Evolutionary conservation across 2,113 vertebrate species (phyloP).

Genomic region (Xenopus laevis): DNA sequence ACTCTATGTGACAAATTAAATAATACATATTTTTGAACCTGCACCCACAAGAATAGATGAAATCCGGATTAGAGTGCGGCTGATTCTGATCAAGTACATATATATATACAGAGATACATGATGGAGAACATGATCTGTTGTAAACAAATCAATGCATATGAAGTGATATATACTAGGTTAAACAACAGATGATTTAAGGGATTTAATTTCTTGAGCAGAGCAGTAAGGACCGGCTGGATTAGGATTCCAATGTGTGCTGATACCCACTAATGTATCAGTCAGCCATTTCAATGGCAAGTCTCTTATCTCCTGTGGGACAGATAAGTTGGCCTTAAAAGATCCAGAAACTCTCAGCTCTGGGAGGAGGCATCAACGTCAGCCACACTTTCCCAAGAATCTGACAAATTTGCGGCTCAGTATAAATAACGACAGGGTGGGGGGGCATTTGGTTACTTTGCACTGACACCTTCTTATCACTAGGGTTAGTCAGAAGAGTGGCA

Average conservation of each 20-base stretch:
- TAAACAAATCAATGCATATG: too few relatives aligned
- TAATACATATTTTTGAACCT: too few relatives aligned
- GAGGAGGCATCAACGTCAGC: constrained; percentile 51
- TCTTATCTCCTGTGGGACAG: constrained; percentile 51
- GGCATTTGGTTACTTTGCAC: constrained; percentile 70
- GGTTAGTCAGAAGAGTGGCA: constrained; percentile 59
- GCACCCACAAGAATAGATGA: too few relatives aligned
- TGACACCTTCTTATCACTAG: constrained; percentile 81
- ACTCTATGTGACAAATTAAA: too few relatives aligned
- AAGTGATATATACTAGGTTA: too few relatives aligned
- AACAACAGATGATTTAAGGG: too few relatives aligned
- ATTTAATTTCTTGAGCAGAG: constrained; percentile 2
- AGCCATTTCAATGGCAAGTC: constrained; percentile 49
- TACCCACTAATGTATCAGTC: constrained; percentile 47
- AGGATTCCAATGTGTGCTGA: constrained; percentile 31
- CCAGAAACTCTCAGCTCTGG: constrained; percentile 32
- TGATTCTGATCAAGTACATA: too few relatives aligned
- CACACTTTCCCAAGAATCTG: constrained; percentile 61
- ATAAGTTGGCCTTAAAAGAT: constrained; percentile 57
- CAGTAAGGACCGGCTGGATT: constrained; percentile 18
- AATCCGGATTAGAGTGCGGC: too few relatives aligned
- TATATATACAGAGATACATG: too few relatives aligned
- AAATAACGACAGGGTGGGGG: constrained; percentile 61
- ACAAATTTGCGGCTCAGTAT: constrained; percentile 59
- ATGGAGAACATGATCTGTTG: too few relatives aligned